Conservation (phyloP, 1,140 invertebrate genomes). For the Drosophila elegans region DNA sequence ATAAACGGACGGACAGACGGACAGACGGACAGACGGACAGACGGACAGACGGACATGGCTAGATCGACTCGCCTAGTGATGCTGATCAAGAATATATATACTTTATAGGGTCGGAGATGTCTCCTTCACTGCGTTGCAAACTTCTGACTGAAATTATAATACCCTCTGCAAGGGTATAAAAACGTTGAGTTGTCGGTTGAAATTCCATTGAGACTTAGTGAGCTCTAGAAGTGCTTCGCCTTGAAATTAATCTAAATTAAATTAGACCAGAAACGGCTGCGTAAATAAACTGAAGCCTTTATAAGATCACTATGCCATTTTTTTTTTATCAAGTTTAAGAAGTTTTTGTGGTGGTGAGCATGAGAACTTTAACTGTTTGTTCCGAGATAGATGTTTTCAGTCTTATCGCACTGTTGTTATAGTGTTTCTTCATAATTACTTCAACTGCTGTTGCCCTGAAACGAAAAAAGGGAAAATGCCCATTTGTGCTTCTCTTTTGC, state of each 20-base stretch:
- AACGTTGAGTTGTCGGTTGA: background rate
- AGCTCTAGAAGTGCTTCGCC: background rate
- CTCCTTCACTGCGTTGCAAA: too few relatives aligned
- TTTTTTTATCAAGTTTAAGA: slow-evolving; percentile 11
- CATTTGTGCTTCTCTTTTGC: background rate
- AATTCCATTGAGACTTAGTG: background rate
- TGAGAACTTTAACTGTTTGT: slow-evolving; percentile 27
- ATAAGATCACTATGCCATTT: slow-evolving; percentile 4
- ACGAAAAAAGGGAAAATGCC: slow-evolving; percentile 6
- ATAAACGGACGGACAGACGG: too few relatives aligned
- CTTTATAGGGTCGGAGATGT: too few relatives aligned
- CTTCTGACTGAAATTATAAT: too few relatives aligned
- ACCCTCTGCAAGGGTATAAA: too few relatives aligned
- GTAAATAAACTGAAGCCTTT: slow-evolving; percentile 10
- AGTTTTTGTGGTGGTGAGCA: background rate
- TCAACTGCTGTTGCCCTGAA: slow-evolving; percentile 6
- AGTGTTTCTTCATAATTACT: slow-evolving; percentile 29
- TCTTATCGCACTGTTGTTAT: slow-evolving; percentile 23
- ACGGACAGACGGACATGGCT: too few relatives aligned
- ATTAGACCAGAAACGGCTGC: slow-evolving; percentile 19
- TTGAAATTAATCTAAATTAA: slow-evolving; percentile 18
- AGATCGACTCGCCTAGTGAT: too few relatives aligned
- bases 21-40: too few relatives aligned
- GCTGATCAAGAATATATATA: too few relatives aligned
- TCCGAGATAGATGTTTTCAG: slow-evolving; percentile 18